Base-by-base conservation (phyloP, 2,797 vertebrate genomes). In the Borostomias antarcticus region DNA sequence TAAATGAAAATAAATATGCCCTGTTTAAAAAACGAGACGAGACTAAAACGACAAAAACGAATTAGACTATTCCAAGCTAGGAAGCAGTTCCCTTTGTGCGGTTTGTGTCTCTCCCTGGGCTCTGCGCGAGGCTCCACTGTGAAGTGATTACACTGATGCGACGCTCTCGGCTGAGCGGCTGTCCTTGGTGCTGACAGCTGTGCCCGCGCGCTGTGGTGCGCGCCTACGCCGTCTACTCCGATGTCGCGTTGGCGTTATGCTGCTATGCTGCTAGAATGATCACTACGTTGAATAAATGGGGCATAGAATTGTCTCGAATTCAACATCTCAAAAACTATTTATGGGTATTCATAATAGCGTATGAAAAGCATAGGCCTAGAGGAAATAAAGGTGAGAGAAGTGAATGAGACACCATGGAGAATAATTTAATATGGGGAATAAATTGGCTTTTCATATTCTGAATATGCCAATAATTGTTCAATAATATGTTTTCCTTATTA, bases 131-230 rank as follows among this genome's bases (percentile, higher is more conserved):
- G 52, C 37, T 57, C 30, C 66, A 68, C 60, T 73, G 71, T 73
- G 66, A 65, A 57, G 75, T 65, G 74, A 62, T 68, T 70, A 28
- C 64, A 48, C 64, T 66, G 77, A 68, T 71, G 76, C 77, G 66
- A 70, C 62, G 72, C 61, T 81, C 76, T 66, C 52, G 78, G 78
- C 74, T 75, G 64, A 82, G 84, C 78, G 77, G 89, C 87, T 85
- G 92, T 93, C 92, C 92, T 87, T 82, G 91, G 90, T 93, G 80
- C 93, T 93, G 89, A 91, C 90, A 92, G 90, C 88, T 91, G 92
- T 89, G 89, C 81, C 73, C 81, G 91, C 89, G 87, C 90, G 82
- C 81, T 57, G 66, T 70, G 62, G 76, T 76, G 90, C 89, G 87
- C 89, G 91, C 86, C 79, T 85, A 86, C 89, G 83, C 25, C 37